A percentile compares a stretch with the other conserved stretches of the same genome.
These are phyloP conservation scores for Sebastes minor DNA, from an alignment of 2,797 vertebrate genomes.

Conservation along the genomic window DNA sequence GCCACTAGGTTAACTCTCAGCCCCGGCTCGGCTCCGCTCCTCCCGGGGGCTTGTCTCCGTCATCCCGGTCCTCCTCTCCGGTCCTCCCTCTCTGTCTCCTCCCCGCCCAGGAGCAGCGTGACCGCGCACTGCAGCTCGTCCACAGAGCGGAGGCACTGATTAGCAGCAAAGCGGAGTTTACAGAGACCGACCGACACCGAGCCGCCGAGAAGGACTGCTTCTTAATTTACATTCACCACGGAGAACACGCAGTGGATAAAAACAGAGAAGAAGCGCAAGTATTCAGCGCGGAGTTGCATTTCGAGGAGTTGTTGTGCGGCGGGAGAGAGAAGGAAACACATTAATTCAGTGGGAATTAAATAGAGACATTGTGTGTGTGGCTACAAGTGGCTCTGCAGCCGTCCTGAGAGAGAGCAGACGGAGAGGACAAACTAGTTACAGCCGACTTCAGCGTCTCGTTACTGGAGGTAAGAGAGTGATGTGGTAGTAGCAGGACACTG, in stretches of 20 bases:
- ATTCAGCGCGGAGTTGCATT: slow-evolving; percentile 27
- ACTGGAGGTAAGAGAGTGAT: slow-evolving; percentile 64
- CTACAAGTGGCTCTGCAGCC: slow-evolving; percentile 29
- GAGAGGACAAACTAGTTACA: slow-evolving; percentile 3
- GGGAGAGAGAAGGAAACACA: slow-evolving; percentile 16
- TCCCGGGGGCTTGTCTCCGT: neutral
- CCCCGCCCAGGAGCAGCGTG: slow-evolving; percentile 61
- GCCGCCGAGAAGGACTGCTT: slow-evolving; percentile 29
- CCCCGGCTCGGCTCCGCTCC: neutral
- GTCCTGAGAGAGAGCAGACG: slow-evolving; percentile 23
- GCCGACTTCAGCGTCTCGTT: slow-evolving; percentile 46
- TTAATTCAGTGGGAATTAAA: slow-evolving; percentile 69
- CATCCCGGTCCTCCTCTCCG: neutral
- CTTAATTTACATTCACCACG: slow-evolving; percentile 36
- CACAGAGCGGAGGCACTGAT: slow-evolving; percentile 78
- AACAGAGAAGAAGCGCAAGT: neutral
- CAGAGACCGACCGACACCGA: slow-evolving; percentile 50
- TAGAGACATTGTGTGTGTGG: slow-evolving; percentile 47
- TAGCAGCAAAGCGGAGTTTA: slow-evolving; percentile 69
- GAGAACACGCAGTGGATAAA: slow-evolving; percentile 27
- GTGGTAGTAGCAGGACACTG: neutral
- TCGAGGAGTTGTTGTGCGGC: slow-evolving; percentile 15
- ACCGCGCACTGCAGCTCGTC: slow-evolving; percentile 70
- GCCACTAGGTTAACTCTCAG: neutral
- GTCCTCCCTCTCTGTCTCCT: neutral